Conservation (phyloP, 2,797 vertebrate genomes). For the Huso huso region DNA sequence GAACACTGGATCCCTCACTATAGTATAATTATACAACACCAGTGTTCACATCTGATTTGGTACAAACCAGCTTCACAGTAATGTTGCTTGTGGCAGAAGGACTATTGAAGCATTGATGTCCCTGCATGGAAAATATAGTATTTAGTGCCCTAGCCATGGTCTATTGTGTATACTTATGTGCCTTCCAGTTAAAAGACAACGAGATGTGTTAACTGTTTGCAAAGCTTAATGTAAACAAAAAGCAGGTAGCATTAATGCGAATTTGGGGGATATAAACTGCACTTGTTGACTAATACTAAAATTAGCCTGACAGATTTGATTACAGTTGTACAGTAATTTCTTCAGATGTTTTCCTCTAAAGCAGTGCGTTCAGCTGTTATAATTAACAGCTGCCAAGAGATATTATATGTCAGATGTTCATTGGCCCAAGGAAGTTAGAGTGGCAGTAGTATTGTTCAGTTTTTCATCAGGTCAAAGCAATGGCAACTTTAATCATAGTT, state of each 20-base stretch:
- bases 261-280: conserved; percentile 30
- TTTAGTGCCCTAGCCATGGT: too few relatives aligned
- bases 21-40: too few relatives aligned
- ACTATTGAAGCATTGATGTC: too few relatives aligned
- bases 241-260: conserved; percentile 18
- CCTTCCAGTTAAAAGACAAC: background rate
- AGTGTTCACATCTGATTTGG: too few relatives aligned
- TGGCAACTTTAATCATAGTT: conserved; percentile 76
- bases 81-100: too few relatives aligned
- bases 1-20: too few relatives aligned
- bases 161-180: too few relatives aligned
- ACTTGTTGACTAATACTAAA: conserved; percentile 53
- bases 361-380: conserved; percentile 68
- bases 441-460: conserved; percentile 60
- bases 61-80: too few relatives aligned
- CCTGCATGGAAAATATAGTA: too few relatives aligned
- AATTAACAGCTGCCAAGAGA: conserved; percentile 89
- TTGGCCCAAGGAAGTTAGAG: conserved; percentile 64
- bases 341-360: conserved; percentile 59
- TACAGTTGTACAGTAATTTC: conserved; percentile 50
- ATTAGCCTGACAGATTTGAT: conserved; percentile 76
- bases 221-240: conserved; percentile 13
- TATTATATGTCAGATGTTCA: conserved; percentile 71
- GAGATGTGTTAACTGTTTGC: conserved; percentile 9
- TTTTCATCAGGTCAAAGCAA: conserved; percentile 77